Conservation (phyloP, 2,113 vertebrate species). For the Ochotona curzoniae region DNA sequence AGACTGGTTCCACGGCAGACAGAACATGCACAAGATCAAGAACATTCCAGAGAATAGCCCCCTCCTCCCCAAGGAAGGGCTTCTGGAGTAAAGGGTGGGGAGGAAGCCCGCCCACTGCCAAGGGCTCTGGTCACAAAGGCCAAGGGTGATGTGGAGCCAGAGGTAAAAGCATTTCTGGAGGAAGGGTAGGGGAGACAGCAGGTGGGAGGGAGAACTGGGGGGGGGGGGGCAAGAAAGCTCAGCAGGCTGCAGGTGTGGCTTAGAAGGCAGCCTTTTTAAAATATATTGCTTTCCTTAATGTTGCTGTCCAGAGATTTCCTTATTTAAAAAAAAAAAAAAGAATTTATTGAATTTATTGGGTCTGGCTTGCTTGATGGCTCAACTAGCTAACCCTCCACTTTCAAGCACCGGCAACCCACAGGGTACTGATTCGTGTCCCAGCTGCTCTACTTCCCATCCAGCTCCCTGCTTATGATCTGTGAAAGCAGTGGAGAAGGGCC, state of each 20-base stretch:
- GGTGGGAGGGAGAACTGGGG: background rate
- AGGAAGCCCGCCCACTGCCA: no score
- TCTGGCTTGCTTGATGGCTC: no score
- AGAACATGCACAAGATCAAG: background rate
- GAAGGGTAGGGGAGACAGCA: background rate
- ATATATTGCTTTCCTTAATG: no score
- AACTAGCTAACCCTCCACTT: no score
- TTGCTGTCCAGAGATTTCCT: no score
- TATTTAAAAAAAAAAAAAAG: no score
- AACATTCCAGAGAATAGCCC: background rate
- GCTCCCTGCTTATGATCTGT: no score
- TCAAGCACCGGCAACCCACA: no score
- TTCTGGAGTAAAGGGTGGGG: background rate
- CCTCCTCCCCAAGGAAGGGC: background rate
- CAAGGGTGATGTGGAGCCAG: background rate
- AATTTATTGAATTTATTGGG: no score
- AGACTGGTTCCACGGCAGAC: background rate
- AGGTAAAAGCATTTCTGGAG: constrained; percentile 19
- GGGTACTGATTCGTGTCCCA: no score
- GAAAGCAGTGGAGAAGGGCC: no score
- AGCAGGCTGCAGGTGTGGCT: background rate
- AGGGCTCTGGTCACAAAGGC: background rate
- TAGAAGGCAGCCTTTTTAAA: background rate
- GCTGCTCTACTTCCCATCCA: no score
- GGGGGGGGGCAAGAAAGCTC: background rate